phyloP scores from a whole-genome alignment of 2,113 vertebrate species.

The Chinchilla lanigera region DNA sequence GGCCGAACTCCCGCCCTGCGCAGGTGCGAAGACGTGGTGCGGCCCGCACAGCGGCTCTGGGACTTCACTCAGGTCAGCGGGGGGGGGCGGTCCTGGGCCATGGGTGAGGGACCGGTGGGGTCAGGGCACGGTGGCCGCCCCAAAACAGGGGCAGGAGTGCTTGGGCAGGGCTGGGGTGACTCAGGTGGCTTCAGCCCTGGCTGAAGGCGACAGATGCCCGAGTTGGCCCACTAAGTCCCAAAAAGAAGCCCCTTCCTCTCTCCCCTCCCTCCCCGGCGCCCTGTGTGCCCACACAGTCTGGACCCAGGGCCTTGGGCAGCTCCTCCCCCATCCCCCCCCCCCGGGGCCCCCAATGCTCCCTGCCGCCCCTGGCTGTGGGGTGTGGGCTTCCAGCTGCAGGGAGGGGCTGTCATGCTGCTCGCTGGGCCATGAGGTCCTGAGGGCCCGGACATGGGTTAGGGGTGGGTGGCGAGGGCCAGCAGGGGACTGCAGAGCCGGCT shows the following conservation, averaged over 20 bases:
- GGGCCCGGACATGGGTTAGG: background rate
- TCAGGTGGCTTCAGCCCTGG: background rate
- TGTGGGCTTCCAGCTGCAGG: background rate
- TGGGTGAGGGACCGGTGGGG: fast-evolving
- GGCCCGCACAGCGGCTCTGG: conserved; percentile 95
- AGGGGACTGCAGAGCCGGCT: background rate
- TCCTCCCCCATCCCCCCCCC: background rate
- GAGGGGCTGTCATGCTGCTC: too few relatives aligned
- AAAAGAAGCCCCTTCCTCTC: background rate
- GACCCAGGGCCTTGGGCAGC: background rate
- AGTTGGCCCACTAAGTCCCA: background rate
- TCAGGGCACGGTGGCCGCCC: background rate
- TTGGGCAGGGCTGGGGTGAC: fast-evolving
- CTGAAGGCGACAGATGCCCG: background rate
- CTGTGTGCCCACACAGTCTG: background rate
- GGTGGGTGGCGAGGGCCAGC: background rate
- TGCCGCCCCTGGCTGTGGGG: fast-evolving
- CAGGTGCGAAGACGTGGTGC: conserved; percentile 92
- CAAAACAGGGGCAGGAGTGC: background rate
- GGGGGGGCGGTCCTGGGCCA: background rate
- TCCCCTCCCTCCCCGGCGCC: background rate
- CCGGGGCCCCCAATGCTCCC: background rate
- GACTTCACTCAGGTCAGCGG: conserved; percentile 96
- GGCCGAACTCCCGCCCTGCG: conserved; percentile 92
- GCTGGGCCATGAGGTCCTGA: background rate